A percentile compares a stretch with the other conserved stretches of the same genome.
Conservation (phyloP, 2,113 vertebrate genomes). For the Perca schrenkii region DNA sequence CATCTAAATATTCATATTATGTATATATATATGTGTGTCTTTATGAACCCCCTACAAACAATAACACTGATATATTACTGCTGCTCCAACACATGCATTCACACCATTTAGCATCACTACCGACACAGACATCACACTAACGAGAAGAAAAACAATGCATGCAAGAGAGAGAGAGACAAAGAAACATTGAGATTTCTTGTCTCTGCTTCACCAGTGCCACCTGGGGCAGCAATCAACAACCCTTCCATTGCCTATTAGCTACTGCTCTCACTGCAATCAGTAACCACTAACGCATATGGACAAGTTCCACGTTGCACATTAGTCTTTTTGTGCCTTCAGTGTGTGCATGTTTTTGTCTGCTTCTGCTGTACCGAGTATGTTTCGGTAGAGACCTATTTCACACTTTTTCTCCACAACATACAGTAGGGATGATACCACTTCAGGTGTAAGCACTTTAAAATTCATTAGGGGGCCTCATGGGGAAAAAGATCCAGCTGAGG, state of each 20-base stretch:
- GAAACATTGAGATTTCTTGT: constrained; percentile 11
- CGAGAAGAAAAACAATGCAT: constrained; percentile 29
- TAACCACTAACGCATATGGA: constrained; percentile 21
- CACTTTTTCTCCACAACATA: constrained; percentile 32
- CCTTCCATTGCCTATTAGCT: constrained; percentile 44
- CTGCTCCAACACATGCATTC: neutral
- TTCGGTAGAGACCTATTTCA: constrained; percentile 39
- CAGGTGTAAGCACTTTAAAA: constrained; percentile 54
- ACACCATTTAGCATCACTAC: constrained; percentile 18
- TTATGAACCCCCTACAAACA: constrained; percentile 11
- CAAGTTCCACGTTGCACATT: constrained; percentile 4
- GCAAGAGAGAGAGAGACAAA: constrained; percentile 9
- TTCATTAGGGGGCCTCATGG: constrained; percentile 51
- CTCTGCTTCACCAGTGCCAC: constrained; percentile 35
- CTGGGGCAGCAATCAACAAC: constrained; percentile 54
- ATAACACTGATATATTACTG: constrained; percentile 2
- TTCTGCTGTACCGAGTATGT: constrained; percentile 5
- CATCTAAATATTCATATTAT: no score
- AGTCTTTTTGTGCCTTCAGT: neutral
- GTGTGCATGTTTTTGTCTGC: constrained; percentile 10
- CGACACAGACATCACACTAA: constrained; percentile 21
- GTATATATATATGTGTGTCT: neutral
- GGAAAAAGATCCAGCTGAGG: constrained; percentile 43
- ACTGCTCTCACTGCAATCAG: constrained; percentile 37
- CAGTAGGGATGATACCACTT: constrained; percentile 29